These are phyloP conservation scores for Lathamus discolor DNA, from an alignment of 2,113 vertebrate species.

Conservation along the genomic window DNA sequence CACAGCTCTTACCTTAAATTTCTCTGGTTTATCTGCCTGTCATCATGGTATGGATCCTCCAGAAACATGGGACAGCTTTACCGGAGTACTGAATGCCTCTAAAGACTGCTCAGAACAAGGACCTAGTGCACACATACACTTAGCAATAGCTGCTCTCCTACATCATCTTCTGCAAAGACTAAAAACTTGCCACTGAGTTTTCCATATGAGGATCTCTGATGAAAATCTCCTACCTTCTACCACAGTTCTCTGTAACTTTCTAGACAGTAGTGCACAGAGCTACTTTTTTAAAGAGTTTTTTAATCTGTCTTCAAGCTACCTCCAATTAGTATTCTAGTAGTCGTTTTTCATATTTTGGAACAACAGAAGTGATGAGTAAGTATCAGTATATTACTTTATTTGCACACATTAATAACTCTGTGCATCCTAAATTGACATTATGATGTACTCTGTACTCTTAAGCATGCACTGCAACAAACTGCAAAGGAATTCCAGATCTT, in stretches of 20 bases:
- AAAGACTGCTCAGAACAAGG: neutral
- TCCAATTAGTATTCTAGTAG: neutral
- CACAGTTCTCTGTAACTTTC: neutral
- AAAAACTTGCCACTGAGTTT: neutral
- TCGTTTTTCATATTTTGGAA: neutral
- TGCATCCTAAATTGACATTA: neutral
- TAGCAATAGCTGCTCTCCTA: neutral
- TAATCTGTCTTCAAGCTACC: accelerated
- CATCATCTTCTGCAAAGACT: neutral
- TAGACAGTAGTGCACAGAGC: neutral
- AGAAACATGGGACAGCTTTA: neutral
- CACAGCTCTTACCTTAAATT: neutral
- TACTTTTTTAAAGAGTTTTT: neutral
- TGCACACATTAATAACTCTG: neutral
- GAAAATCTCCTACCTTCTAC: neutral
- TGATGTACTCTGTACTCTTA: neutral
- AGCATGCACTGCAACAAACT: neutral
- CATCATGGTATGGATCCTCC: neutral
- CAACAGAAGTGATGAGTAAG: neutral
- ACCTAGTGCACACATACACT: neutral
- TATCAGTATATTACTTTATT: neutral
- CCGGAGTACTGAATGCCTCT: neutral
- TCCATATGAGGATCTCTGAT: neutral
- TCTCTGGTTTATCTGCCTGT: neutral
- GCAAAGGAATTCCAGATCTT: neutral